These are phyloP conservation scores for Tricholaema leucomelas DNA, from an alignment of 2,113 vertebrate genomes.

Conservation along the genomic window DNA sequence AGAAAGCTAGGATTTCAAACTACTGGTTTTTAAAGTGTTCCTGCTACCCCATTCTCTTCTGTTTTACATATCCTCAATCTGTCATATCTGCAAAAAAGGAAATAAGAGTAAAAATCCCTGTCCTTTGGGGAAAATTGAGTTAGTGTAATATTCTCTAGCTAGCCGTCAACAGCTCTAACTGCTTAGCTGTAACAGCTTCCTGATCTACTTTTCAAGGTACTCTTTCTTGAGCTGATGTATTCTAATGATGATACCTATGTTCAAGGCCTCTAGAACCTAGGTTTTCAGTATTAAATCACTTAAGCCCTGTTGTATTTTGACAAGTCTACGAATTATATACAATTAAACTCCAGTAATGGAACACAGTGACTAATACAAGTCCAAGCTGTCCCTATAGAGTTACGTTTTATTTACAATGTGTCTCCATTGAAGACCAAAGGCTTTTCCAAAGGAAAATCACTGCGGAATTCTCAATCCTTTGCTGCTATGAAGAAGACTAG, in stretches of 20 bases:
- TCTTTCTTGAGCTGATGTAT: neutral
- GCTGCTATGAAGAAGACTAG: neutral
- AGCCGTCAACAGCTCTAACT: neutral
- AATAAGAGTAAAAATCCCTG: neutral
- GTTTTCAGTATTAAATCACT: neutral
- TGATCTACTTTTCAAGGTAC: neutral
- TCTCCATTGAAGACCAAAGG: neutral
- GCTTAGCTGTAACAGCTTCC: constrained; percentile 5
- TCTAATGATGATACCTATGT: neutral
- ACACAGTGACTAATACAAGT: neutral
- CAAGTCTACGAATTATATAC: neutral
- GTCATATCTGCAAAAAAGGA: neutral
- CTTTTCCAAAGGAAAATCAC: neutral
- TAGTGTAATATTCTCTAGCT: constrained; percentile 10
- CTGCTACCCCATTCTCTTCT: constrained; percentile 1
- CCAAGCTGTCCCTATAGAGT: neutral
- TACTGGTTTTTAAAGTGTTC: neutral
- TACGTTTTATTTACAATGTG: neutral
- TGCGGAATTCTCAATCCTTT: neutral
- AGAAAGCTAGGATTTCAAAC: constrained; percentile 10
- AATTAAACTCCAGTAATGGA: neutral
- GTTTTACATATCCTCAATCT: constrained; percentile 25
- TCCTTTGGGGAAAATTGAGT: constrained; percentile 9
- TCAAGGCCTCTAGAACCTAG: neutral
- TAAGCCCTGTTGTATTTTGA: neutral